phyloP scores from a whole-genome alignment of 2,888 invertebrate genomes.

The Pandemis corylana region DNA sequence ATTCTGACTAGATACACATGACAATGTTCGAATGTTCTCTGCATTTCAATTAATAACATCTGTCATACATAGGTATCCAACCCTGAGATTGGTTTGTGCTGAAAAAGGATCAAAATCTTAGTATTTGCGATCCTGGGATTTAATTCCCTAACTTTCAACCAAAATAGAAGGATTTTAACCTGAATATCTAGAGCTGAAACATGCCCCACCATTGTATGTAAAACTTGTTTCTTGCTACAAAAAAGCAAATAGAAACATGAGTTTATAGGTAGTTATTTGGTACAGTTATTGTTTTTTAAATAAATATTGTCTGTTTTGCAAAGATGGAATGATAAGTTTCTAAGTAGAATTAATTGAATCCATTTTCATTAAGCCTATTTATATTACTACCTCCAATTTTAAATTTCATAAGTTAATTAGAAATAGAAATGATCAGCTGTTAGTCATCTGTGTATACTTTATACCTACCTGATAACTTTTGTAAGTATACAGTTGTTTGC shows the following conservation, averaged over 20 bases:
- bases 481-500: slow-evolving; percentile 6
- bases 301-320: neutral
- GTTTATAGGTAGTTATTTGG: neutral
- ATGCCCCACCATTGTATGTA: neutral
- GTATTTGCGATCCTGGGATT: no score
- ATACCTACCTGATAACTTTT: slow-evolving; percentile 22
- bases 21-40: neutral
- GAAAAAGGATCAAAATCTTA: no score
- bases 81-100: no score
- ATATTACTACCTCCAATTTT: neutral
- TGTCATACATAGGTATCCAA: no score
- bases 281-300: neutral
- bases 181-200: neutral
- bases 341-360: no score
- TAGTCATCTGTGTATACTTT: slow-evolving; percentile 29
- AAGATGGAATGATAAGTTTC: no score
- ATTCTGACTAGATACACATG: neutral
- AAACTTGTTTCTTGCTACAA: slow-evolving; percentile 10
- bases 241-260: neutral
- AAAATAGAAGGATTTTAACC: neutral
- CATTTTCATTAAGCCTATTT: neutral
- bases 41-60: neutral
- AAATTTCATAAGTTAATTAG: neutral
- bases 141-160: no score
- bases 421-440: slow-evolving; percentile 29